Conservation (phyloP, 1,140 invertebrate genomes). For the Pseudachorutes palmiensis region DNA sequence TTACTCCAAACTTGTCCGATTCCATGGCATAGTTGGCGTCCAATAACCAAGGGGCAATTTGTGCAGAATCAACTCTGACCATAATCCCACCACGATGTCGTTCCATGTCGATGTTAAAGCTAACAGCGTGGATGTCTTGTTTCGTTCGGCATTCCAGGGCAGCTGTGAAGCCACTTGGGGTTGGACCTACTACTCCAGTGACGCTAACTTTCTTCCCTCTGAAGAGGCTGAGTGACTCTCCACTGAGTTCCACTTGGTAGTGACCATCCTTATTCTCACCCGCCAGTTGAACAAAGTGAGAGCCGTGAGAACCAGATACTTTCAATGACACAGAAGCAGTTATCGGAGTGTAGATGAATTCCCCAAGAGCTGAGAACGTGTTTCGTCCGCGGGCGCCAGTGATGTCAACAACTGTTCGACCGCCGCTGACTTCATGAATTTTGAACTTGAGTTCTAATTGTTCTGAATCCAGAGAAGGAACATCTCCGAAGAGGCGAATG, state of each 20-base stretch:
- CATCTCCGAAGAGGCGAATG: constrained; percentile 3
- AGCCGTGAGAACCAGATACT: constrained; percentile 22
- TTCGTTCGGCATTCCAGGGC: constrained; percentile 26
- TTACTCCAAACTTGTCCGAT: not conserved
- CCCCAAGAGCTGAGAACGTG: constrained; percentile 10
- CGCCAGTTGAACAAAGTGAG: constrained; percentile 23
- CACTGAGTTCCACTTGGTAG: constrained; percentile 19
- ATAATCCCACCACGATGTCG: not conserved
- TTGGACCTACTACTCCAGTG: not conserved
- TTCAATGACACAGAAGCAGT: constrained; percentile 7
- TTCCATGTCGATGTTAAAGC: not conserved
- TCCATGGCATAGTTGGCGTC: constrained; percentile 13
- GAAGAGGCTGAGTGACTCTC: constrained; percentile 27
- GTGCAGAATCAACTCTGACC: constrained; percentile 16
- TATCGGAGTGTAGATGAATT: not conserved
- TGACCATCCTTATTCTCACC: not conserved
- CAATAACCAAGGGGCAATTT: constrained; percentile 6
- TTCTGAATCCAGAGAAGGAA: constrained; percentile 12
- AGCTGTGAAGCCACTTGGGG: constrained; percentile 12
- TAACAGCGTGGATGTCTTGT: constrained; percentile 8
- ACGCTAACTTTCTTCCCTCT: constrained; percentile 23
- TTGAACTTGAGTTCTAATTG: constrained; percentile 9
- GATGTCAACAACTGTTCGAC: constrained; percentile 13
- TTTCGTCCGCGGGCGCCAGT: not conserved
- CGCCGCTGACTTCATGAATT: not conserved